These are phyloP conservation scores for Acanthopagrus latus DNA, from an alignment of 2,797 vertebrate genomes.

Conservation along the genomic window DNA sequence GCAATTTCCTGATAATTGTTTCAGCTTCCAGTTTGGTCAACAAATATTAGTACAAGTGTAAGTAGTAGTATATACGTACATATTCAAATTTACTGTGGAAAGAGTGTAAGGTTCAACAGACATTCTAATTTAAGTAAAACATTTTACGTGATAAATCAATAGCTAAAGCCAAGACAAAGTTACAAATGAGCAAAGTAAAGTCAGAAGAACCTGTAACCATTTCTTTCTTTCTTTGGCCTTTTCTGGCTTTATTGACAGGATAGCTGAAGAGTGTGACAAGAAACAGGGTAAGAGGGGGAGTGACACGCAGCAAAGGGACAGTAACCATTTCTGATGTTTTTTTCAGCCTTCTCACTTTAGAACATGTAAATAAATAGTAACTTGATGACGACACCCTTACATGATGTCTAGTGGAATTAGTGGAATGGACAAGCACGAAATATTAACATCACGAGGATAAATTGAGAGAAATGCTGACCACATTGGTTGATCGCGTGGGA, in stretches of 20 bases:
- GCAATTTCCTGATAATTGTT: not conserved
- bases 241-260: no score
- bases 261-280: no score
- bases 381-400: not conserved
- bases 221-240: no score
- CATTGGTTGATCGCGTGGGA: no score
- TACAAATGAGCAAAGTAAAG: not conserved
- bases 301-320: no score
- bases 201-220: not conserved
- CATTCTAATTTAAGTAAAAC: not conserved
- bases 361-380: not conserved
- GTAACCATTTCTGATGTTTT: no score
- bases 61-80: no score
- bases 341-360: not conserved
- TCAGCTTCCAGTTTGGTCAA: not conserved
- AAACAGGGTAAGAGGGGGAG: no score
- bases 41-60: no score
- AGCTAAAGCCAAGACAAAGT: not conserved
- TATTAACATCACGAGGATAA: constrained; percentile 10
- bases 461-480: not conserved
- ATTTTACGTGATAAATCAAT: constrained; percentile 4
- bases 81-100: not conserved
- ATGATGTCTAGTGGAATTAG: not conserved
- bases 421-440: not conserved
- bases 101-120: not conserved